These are phyloP conservation scores for Zophobas atratus DNA, from an alignment of 1,140 invertebrate species.

Conservation along the genomic window DNA sequence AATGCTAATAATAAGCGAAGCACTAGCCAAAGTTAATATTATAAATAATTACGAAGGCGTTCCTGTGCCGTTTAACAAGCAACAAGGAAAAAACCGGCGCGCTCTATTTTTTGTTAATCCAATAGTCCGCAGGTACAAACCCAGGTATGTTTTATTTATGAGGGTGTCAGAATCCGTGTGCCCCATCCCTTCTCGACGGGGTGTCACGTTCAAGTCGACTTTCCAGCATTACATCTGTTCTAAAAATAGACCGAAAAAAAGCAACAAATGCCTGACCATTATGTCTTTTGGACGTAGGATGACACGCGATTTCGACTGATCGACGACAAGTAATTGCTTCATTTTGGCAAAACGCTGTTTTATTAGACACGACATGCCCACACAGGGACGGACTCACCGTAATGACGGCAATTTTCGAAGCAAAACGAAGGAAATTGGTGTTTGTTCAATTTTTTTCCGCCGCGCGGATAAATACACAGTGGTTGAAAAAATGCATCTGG, in stretches of 20 bases:
- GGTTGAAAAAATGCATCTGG: too few species aligned
- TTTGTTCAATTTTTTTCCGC: too few species aligned
- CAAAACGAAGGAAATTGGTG: too few species aligned
- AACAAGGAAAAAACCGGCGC: neutral
- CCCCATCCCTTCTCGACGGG: constrained; percentile 6
- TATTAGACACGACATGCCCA: neutral
- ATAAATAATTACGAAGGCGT: constrained; percentile 11
- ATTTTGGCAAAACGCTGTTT: neutral
- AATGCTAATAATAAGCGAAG: neutral
- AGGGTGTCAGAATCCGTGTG: constrained; percentile 6
- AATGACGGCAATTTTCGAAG: too few species aligned
- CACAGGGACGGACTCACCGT: too few species aligned
- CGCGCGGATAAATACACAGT: too few species aligned
- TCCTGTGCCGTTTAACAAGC: neutral
- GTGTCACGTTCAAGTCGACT: constrained; percentile 2
- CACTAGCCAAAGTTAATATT: neutral
- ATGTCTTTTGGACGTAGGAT: constrained; percentile 4
- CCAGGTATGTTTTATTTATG: constrained; percentile 8
- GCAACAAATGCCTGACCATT: neutral
- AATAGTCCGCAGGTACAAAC: neutral
- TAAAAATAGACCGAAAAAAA: neutral
- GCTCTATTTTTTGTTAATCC: neutral
- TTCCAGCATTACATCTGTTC: neutral
- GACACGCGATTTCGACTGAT: neutral
- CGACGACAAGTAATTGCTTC: constrained; percentile 6